Conservation (phyloP, 2,888 invertebrate genomes). For the Hoplodrina ambigua region DNA sequence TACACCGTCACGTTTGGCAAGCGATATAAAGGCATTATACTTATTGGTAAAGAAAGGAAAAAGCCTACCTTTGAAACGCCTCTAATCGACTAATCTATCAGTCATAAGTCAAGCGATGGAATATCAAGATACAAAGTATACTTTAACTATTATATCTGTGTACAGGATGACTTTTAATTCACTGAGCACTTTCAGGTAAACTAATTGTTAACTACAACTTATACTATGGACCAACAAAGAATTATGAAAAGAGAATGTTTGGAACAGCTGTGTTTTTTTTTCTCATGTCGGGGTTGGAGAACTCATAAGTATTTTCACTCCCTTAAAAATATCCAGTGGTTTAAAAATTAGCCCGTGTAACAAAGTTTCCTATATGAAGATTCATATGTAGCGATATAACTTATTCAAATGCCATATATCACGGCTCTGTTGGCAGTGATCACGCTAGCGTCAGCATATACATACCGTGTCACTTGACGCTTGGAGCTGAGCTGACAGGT, state of each 20-base stretch:
- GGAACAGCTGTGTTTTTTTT: no score
- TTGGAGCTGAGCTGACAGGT: conserved; percentile 5
- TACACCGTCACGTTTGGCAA: conserved; percentile 23
- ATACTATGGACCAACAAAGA: no score
- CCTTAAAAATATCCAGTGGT: no score
- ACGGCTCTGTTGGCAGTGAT: conserved; percentile 11
- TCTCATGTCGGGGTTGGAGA: no score
- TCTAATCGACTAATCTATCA: conserved; percentile 30
- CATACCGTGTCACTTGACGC: conserved; percentile 6
- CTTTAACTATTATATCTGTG: not conserved
- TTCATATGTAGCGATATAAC: not conserved
- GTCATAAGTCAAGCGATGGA: conserved; percentile 7
- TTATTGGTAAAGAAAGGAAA: not conserved
- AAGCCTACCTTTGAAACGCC: conserved; percentile 5
- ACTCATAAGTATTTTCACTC: no score
- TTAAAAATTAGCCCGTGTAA: not conserved
- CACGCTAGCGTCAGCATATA: conserved; percentile 13
- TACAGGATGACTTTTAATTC: no score
- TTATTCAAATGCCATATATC: conserved; percentile 18
- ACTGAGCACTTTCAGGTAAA: no score
- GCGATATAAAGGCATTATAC: not conserved
- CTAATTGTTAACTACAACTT: no score
- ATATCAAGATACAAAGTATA: not conserved
- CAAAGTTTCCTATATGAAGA: not conserved
- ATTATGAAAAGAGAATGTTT: no score